Base-by-base conservation (phyloP, 1,140 invertebrate species). In the Vanessa atalanta region DNA sequence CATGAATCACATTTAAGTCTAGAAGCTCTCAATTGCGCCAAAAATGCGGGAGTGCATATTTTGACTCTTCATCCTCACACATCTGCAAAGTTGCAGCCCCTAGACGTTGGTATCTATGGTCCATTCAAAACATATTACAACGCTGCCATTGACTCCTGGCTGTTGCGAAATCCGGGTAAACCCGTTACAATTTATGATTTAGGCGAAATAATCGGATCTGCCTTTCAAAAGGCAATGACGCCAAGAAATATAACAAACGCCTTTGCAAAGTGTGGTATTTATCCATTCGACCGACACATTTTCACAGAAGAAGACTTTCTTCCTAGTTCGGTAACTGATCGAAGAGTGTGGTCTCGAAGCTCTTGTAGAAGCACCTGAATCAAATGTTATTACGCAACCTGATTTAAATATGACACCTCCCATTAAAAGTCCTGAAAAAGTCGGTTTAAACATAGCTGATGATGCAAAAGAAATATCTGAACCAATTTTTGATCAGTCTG, bases 31-130 rank as follows among this genome's bases (percentile, higher is more conserved):
- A 70, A 88, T 70, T 66, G 79, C 9, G 82, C 81, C 0, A 86
- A 86, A 82, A 55, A 79, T 51, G 64, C 82, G 43, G 83, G 79
- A 12, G 80, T 90, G 0, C 70, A 47, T 53, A 77, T 93, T 65
- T 51, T 93, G 3, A 89, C 87, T 13, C 65, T 93, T 8, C 87
- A 85, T 72, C 87, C 90, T 15, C 88, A 92, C 68, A 85, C 77
- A 43, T 82, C 80, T 1, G 53, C 84, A 31, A 90, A 91, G 72
- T 57, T 93, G 31, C 93, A 94, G 73, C 93, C 93, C 0, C 74
- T 94, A 1, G 93, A 94, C 74, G 79, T 88, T 0, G 80, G 81
- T 9, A 80, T 94, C 9, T 91, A 78, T 80, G 83, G 79, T 9
- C 83, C 87, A 11, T 83, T 92, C 9, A 90, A 92, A 80, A 82